Percentiles rank a stretch among this genome's conserved stretches.
phyloP scores from a whole-genome alignment of 2,113 vertebrate species.

The Chionis minor region DNA sequence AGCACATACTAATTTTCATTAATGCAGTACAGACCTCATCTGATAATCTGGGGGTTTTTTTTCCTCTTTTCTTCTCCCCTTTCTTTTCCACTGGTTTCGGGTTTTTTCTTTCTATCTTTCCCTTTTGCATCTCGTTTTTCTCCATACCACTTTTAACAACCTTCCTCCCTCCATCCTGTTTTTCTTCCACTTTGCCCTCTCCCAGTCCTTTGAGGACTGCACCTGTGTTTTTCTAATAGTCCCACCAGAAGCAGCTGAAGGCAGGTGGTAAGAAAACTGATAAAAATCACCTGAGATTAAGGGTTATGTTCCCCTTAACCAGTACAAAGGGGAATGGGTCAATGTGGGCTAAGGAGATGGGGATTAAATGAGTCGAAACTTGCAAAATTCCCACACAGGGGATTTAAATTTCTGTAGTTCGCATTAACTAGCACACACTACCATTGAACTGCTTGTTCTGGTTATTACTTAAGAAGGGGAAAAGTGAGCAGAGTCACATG shows the following conservation, averaged over 20 bases:
- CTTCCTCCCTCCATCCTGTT: neutral
- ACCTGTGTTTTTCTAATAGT: neutral
- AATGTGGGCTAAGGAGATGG: neutral
- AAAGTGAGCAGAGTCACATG: neutral
- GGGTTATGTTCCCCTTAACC: neutral
- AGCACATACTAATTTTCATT: neutral
- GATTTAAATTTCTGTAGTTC: neutral
- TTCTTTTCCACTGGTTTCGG: neutral
- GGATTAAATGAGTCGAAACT: neutral
- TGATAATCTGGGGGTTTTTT: neutral
- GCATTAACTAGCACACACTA: neutral
- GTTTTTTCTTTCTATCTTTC: neutral
- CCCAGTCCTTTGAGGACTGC: neutral
- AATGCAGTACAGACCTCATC: neutral
- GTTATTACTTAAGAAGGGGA: neutral
- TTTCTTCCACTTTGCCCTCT: neutral
- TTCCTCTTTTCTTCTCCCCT: neutral
- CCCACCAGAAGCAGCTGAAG: conserved; percentile 13
- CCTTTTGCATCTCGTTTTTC: neutral
- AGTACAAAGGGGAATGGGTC: neutral
- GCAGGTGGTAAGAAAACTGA: conserved; percentile 14
- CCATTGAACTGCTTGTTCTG: neutral
- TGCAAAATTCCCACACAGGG: neutral
- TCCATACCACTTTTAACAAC: neutral
- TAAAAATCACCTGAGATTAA: neutral